A percentile compares a stretch with the other conserved stretches of the same genome.
Evolutionary conservation across 1,140 invertebrate genomes (phyloP).

Genomic region (Apocrypta bakeri): DNA sequence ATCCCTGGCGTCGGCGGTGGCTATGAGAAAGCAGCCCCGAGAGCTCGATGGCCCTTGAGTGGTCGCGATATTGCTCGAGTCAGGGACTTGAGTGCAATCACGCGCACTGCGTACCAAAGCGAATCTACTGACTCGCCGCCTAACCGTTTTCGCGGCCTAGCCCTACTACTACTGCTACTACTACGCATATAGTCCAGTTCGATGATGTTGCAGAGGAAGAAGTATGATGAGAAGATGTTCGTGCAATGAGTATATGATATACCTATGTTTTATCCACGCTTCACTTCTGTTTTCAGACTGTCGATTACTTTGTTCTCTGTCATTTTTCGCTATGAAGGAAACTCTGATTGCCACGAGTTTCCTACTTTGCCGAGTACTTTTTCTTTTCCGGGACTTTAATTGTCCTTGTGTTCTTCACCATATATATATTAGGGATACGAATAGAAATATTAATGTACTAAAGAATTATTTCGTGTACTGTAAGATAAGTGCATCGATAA

Average conservation of each 20-base stretch:
- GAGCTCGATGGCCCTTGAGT: slow-evolving; percentile 73
- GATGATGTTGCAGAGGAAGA: not conserved
- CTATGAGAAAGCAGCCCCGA: slow-evolving; percentile 65
- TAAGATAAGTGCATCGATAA: too few relatives aligned
- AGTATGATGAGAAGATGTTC: not conserved
- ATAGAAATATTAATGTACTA: not conserved
- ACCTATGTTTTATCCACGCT: slow-evolving; percentile 1
- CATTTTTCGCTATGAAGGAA: slow-evolving; percentile 30
- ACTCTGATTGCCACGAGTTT: not conserved
- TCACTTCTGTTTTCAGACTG: not conserved
- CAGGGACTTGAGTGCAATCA: slow-evolving; percentile 72
- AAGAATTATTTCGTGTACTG: not conserved
- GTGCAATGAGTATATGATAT: not conserved
- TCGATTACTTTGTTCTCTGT: slow-evolving; percentile 48
- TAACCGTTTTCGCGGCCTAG: slow-evolving; percentile 55
- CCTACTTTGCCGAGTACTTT: not conserved
- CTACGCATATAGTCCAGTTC: not conserved
- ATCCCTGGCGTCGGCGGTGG: slow-evolving; percentile 55
- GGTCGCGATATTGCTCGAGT: slow-evolving; percentile 71
- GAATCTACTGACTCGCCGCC: slow-evolving; percentile 56
- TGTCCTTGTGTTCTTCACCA: not conserved
- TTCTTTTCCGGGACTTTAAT: not conserved
- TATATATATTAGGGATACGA: not conserved
- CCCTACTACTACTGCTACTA: too few relatives aligned
- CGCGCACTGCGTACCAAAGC: slow-evolving; percentile 57